These are phyloP conservation scores for Tuta absoluta DNA, from an alignment of 2,888 invertebrate genomes.

Conservation along the genomic window DNA sequence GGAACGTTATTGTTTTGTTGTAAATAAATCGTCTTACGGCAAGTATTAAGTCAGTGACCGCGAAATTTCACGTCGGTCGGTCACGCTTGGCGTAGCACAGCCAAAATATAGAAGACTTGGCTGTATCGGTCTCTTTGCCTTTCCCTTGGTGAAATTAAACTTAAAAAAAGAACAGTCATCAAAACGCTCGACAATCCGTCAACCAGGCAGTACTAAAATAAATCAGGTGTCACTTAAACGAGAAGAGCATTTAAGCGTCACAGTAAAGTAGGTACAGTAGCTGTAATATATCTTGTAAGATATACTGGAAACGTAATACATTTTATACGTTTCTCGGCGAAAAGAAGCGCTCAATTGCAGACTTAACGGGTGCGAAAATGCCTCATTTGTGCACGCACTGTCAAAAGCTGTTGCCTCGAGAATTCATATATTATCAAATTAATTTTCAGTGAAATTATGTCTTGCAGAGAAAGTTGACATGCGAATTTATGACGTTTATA, in stretches of 20 bases:
- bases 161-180: not conserved
- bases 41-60: slow-evolving; percentile 1
- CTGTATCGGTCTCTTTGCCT: too few species aligned
- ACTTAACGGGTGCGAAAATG: slow-evolving; percentile 15
- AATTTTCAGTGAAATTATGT: slow-evolving; percentile 15
- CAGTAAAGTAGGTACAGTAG: too few species aligned
- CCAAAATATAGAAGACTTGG: too few species aligned
- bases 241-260: slow-evolving; percentile 20
- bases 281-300: slow-evolving; percentile 36
- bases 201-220: slow-evolving; percentile 31
- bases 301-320: slow-evolving; percentile 27
- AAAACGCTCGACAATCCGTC: slow-evolving; percentile 35
- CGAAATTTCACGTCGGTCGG: slow-evolving; percentile 6
- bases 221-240: slow-evolving; percentile 40
- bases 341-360: slow-evolving; percentile 18
- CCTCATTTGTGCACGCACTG: slow-evolving; percentile 20
- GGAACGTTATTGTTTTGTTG: not conserved
- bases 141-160: too few species aligned
- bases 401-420: slow-evolving; percentile 13
- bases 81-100: not conserved
- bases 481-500: slow-evolving; percentile 11
- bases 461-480: slow-evolving; percentile 9
- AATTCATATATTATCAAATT: slow-evolving; percentile 18
- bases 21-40: not conserved
- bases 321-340: slow-evolving; percentile 5